These are phyloP conservation scores for Pseudois nayaur DNA, from an alignment of 2,113 vertebrate species.

Conservation along the genomic window DNA sequence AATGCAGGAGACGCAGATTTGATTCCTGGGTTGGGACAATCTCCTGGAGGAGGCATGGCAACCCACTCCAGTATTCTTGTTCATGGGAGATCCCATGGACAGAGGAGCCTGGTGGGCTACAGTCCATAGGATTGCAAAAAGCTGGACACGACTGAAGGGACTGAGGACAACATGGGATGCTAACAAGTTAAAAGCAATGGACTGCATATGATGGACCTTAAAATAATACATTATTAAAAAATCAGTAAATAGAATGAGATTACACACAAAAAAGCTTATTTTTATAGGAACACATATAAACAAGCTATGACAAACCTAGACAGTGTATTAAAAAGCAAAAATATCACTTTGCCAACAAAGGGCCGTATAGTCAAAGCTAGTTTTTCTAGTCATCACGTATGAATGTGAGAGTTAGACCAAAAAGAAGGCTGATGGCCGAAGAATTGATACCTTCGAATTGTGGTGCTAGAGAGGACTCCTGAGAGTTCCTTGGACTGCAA, in stretches of 20 bases:
- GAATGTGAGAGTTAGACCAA: not conserved
- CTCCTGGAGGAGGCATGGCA: not conserved
- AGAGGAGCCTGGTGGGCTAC: not conserved
- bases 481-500: not conserved
- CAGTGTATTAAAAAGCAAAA: not conserved
- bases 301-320: not conserved
- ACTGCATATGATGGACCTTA: not conserved
- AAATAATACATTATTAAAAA: not conserved
- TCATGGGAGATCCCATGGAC: not conserved
- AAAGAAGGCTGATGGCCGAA: not conserved
- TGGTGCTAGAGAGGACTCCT: not conserved
- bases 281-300: not conserved
- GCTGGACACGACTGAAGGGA: not conserved
- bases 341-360: not conserved
- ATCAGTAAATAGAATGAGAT: not conserved
- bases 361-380: not conserved
- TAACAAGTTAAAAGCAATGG: not conserved
- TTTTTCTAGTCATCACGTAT: not conserved
- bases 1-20: not conserved
- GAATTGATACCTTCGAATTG: not conserved
- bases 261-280: not conserved
- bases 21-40: not conserved
- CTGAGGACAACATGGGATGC: not conserved
- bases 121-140: not conserved
- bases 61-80: not conserved